These are phyloP conservation scores for Ceyx melanurus DNA, from an alignment of 2,113 vertebrate genomes.

Conservation along the genomic window DNA sequence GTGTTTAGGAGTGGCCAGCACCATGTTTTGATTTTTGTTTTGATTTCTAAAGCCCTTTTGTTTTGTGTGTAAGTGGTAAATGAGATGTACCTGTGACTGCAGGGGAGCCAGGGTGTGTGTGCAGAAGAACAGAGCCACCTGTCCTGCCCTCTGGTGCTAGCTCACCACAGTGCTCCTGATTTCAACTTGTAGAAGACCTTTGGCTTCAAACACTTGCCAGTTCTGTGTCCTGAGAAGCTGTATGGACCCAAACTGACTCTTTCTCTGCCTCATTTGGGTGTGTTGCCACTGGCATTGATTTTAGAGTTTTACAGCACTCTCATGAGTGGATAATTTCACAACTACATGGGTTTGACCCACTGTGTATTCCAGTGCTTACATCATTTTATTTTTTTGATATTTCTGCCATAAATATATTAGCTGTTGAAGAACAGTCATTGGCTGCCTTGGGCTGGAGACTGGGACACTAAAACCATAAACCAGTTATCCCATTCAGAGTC, in stretches of 20 bases:
- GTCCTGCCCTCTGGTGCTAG: neutral
- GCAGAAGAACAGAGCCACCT: neutral
- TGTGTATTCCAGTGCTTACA: neutral
- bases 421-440: neutral
- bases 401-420: neutral
- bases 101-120: neutral
- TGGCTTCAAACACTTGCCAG: neutral
- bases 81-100: neutral
- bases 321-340: conserved; percentile 55
- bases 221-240: conserved; percentile 21
- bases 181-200: neutral
- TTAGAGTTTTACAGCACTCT: conserved; percentile 29
- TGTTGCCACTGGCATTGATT: conserved; percentile 54
- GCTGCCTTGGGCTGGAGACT: neutral
- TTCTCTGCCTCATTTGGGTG: conserved; percentile 43
- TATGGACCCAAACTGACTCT: conserved; percentile 30
- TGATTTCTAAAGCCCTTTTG: neutral
- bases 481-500: neutral
- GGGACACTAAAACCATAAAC: neutral
- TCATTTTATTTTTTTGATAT: conserved; percentile 39
- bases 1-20: neutral
- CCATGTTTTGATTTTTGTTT: no score
- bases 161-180: neutral
- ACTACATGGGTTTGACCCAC: conserved; percentile 27
- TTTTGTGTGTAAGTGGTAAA: neutral